Conservation (phyloP, 2,888 invertebrate genomes). For the Orchesellides sinensis region DNA sequence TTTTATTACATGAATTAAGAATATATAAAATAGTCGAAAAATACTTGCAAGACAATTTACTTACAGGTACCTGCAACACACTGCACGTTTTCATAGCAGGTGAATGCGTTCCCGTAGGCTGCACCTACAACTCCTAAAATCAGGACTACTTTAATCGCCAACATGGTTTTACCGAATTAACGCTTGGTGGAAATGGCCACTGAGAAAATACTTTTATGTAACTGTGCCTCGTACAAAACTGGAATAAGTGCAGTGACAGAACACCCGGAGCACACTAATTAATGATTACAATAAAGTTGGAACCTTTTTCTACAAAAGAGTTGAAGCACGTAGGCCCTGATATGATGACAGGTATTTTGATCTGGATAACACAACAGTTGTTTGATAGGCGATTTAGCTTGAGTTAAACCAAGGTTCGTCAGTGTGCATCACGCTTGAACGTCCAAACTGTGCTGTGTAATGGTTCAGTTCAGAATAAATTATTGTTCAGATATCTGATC, state of each 20-base stretch:
- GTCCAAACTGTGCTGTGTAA: not conserved
- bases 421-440: not conserved
- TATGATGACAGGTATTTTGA: not conserved
- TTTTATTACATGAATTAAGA: not conserved
- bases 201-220: not conserved
- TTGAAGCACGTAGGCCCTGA: slow-evolving; percentile 1
- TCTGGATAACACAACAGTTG: slow-evolving; percentile 7
- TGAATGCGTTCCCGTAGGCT: not conserved
- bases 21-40: not conserved
- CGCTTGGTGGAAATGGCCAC: not conserved
- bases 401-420: not conserved
- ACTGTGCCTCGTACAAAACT: not conserved
- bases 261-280: not conserved
- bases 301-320: not conserved
- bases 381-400: not conserved
- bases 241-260: not conserved
- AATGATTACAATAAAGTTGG: not conserved
- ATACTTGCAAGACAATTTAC: not conserved
- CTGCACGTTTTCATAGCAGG: slow-evolving; percentile 5
- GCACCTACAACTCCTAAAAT: not conserved
- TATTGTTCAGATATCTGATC: too few relatives aligned
- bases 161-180: not conserved
- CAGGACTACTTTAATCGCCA: too few relatives aligned
- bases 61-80: slow-evolving; percentile 8
- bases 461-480: not conserved